These are phyloP conservation scores for Planiliza haematocheilus DNA, from an alignment of 2,113 vertebrate genomes.

Conservation along the genomic window DNA sequence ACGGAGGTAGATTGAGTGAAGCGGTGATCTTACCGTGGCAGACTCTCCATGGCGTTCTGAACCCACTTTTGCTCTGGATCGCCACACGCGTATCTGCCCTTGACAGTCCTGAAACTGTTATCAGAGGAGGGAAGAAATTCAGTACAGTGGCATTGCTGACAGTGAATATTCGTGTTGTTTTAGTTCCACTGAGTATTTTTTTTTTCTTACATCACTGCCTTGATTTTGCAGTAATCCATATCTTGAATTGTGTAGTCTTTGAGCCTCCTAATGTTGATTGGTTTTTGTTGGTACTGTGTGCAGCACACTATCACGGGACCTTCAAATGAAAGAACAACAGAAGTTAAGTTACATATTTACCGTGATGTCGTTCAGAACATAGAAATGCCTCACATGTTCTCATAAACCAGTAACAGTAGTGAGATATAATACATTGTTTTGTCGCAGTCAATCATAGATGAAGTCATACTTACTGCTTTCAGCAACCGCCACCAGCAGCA, in stretches of 20 bases:
- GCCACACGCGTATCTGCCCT: conserved; percentile 52
- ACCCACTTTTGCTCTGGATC: conserved; percentile 63
- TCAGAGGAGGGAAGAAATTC: conserved; percentile 2
- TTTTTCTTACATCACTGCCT: conserved; percentile 70
- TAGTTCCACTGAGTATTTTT: not conserved
- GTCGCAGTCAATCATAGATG: not conserved
- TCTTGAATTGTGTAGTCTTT: conserved; percentile 44
- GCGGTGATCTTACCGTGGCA: conserved; percentile 43
- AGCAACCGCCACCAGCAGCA: conserved; percentile 44
- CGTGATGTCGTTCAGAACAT: not conserved
- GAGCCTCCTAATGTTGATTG: conserved; percentile 23
- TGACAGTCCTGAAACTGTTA: conserved; percentile 61
- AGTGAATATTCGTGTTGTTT: not conserved
- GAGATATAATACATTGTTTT: no score
- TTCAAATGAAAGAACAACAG: conserved; percentile 29
- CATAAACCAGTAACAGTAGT: not conserved
- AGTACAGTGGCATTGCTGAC: not conserved
- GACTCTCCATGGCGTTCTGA: not conserved
- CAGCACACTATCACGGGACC: conserved; percentile 58
- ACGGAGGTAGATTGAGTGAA: not conserved
- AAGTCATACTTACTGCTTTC: conserved; percentile 70
- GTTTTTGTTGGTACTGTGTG: conserved; percentile 30
- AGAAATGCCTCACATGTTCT: not conserved
- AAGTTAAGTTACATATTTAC: no score
- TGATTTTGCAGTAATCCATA: conserved; percentile 58